A percentile compares a stretch with the other conserved stretches of the same genome.
phyloP scores from a whole-genome alignment of 2,888 invertebrate species.

The Habrosyne pyritoides region DNA sequence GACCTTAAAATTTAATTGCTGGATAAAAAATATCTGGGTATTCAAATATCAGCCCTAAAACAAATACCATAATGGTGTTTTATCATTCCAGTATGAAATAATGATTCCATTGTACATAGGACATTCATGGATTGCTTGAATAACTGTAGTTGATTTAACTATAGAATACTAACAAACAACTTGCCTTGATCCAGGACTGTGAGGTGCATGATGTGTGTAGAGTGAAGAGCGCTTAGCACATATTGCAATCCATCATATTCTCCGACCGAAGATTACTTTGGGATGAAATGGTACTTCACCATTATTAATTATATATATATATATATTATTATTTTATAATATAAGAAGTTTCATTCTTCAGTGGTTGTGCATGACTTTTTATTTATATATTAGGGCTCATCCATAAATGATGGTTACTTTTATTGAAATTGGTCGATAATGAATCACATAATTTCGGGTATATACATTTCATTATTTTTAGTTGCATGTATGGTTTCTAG shows the following conservation, averaged over 20 bases:
- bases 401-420: not conserved
- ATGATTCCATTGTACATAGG: conserved; percentile 1
- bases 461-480: conserved; percentile 17
- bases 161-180: conserved; percentile 68
- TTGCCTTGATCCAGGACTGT: conserved; percentile 77
- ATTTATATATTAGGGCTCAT: not conserved
- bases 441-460: conserved; percentile 8
- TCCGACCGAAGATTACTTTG: conserved; percentile 69
- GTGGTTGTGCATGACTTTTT: not conserved
- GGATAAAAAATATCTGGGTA: too few relatives aligned
- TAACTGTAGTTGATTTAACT: conserved; percentile 11
- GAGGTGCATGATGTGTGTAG: conserved; percentile 77
- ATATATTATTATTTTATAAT: conserved; percentile 37
- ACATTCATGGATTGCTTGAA: conserved; percentile 8
- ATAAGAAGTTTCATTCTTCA: conserved; percentile 1
- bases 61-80: not conserved
- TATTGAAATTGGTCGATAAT: not conserved
- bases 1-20: too few relatives aligned
- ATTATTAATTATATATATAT: too few relatives aligned
- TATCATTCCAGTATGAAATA: not conserved
- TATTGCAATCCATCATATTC: conserved; percentile 53
- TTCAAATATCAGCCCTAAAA: not conserved
- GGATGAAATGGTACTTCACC: conserved; percentile 79
- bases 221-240: conserved; percentile 55
- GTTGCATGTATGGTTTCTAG: conserved; percentile 31